A percentile compares a stretch with the other conserved stretches of the same genome.
Evolutionary conservation across 2,113 vertebrate genomes (phyloP).

Genomic region (Ochotona curzoniae): DNA sequence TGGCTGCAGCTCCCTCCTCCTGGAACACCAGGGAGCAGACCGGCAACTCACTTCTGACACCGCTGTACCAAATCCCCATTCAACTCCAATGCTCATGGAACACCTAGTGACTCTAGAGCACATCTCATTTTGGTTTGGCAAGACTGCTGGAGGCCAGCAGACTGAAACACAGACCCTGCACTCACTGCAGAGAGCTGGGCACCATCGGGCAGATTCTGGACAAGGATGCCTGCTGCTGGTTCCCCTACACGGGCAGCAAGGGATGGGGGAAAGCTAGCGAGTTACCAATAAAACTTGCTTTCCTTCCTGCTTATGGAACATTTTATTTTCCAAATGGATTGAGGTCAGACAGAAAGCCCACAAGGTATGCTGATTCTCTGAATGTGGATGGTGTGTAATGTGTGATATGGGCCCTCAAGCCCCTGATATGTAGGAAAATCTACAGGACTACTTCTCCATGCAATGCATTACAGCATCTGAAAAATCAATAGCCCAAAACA

Average conservation of each 20-base stretch:
- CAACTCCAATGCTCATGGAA: neutral
- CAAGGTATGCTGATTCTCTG: slow-evolving; percentile 37
- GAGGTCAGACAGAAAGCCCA: slow-evolving; percentile 70
- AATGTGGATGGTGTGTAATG: slow-evolving; percentile 13
- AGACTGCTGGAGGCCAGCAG: neutral
- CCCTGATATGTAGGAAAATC: slow-evolving; percentile 64
- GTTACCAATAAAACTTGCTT: neutral
- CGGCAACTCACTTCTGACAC: neutral
- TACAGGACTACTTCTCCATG: neutral
- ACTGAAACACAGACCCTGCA: neutral
- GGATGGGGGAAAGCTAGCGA: slow-evolving; percentile 5
- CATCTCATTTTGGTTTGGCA: neutral
- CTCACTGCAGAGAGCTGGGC: neutral
- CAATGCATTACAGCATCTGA: slow-evolving; percentile 61
- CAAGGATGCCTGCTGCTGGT: neutral
- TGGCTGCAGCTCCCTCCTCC: neutral
- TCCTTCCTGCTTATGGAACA: slow-evolving; percentile 27
- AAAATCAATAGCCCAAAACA: slow-evolving; percentile 74
- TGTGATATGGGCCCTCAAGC: slow-evolving; percentile 53
- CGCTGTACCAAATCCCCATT: slow-evolving; percentile 17
- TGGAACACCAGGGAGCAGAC: neutral
- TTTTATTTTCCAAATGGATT: slow-evolving; percentile 71
- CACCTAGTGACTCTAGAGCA: neutral
- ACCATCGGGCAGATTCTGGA: neutral
- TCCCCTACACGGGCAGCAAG: neutral